These are phyloP conservation scores for Sebastes trivittatus DNA, from an alignment of 2,797 vertebrate species.

Conservation along the genomic window DNA sequence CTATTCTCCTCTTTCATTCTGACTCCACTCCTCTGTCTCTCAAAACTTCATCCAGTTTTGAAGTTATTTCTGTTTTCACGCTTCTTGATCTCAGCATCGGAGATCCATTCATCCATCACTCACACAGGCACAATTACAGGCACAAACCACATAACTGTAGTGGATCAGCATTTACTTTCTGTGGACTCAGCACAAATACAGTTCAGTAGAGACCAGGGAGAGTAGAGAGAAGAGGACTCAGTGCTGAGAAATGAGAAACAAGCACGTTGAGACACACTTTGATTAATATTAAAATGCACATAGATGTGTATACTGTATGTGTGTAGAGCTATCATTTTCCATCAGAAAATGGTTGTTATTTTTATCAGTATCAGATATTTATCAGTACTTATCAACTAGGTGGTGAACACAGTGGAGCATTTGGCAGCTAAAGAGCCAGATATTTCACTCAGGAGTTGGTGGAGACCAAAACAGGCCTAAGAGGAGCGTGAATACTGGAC, in stretches of 20 bases:
- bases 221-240: background rate
- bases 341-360: background rate
- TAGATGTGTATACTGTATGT: background rate
- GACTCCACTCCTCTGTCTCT: background rate
- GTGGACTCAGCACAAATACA: slow-evolving; percentile 33
- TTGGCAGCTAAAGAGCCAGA: background rate
- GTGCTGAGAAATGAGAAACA: background rate
- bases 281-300: slow-evolving; percentile 1
- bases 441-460: background rate
- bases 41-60: background rate
- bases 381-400: background rate
- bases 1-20: background rate
- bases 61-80: slow-evolving; percentile 14
- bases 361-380: background rate
- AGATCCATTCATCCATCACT: slow-evolving; percentile 12
- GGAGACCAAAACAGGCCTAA: background rate
- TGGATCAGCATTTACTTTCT: slow-evolving; percentile 23
- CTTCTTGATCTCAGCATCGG: background rate
- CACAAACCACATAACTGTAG: background rate
- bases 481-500: background rate
- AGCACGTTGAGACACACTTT: background rate
- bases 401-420: background rate
- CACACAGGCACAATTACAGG: slow-evolving; percentile 3
- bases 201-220: background rate
- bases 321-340: background rate